These are phyloP conservation scores for Sycophila sp. DNA, from an alignment of 1,140 invertebrate genomes.

Conservation along the genomic window DNA sequence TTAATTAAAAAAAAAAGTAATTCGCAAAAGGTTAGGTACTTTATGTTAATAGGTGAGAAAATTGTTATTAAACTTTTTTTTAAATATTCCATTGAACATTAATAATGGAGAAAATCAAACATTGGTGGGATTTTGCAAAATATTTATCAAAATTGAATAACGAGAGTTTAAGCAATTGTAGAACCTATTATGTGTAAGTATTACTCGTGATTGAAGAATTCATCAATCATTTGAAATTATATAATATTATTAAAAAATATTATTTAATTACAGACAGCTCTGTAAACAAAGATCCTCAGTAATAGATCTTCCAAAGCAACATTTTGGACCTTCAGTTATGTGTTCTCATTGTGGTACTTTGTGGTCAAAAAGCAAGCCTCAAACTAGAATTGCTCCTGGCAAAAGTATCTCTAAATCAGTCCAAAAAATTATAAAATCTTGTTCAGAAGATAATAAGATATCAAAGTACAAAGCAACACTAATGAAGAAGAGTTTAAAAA, in stretches of 20 bases:
- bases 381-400: slow-evolving; percentile 45
- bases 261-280: slow-evolving; percentile 46
- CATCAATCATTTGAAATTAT: not conserved
- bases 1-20: too few species aligned
- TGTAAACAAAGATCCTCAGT: slow-evolving; percentile 39
- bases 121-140: slow-evolving; percentile 52
- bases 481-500: slow-evolving; percentile 48
- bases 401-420: slow-evolving; percentile 46
- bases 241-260: slow-evolving; percentile 22
- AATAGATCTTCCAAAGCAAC: slow-evolving; percentile 46
- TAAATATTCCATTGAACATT: too few species aligned
- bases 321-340: slow-evolving; percentile 52
- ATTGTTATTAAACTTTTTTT: too few species aligned
- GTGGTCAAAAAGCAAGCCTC: slow-evolving; percentile 49
- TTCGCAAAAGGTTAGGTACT: too few species aligned
- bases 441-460: slow-evolving; percentile 31
- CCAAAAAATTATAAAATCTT: slow-evolving; percentile 41
- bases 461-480: slow-evolving; percentile 48
- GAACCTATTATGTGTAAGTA: slow-evolving; percentile 52
- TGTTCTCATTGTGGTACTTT: slow-evolving; percentile 57
- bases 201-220: slow-evolving; percentile 7
- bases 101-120: slow-evolving; percentile 48
- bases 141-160: slow-evolving; percentile 43
- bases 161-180: slow-evolving; percentile 32
- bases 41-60: too few species aligned